Conservation (phyloP, 2,888 invertebrate genomes). For the Nomada fucata region DNA sequence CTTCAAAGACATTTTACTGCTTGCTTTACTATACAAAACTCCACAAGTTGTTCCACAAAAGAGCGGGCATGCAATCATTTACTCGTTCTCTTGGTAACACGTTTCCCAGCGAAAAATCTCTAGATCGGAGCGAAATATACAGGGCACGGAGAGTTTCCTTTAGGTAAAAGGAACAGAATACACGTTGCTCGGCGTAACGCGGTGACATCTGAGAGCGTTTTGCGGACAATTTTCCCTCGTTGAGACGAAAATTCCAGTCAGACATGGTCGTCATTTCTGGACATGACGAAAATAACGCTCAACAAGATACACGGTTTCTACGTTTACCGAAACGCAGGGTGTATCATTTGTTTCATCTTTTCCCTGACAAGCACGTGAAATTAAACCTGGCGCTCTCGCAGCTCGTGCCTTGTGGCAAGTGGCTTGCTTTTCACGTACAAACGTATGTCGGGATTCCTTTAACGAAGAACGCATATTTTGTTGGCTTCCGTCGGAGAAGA, state of each 20-base stretch:
- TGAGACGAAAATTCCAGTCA: slow-evolving; percentile 4
- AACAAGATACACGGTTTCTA: slow-evolving; percentile 5
- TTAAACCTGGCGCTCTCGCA: not conserved
- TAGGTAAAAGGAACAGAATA: slow-evolving; percentile 8
- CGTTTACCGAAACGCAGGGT: not conserved
- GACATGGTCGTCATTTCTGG: slow-evolving; percentile 21
- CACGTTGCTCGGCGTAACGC: slow-evolving; percentile 31
- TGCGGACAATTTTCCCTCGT: slow-evolving; percentile 25
- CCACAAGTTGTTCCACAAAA: not conserved
- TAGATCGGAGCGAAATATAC: not conserved
- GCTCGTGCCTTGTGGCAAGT: not conserved
- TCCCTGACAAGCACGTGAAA: not conserved
- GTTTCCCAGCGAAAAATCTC: slow-evolving; percentile 1
- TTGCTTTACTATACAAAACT: not conserved
- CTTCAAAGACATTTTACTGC: not conserved
- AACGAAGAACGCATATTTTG: no score
- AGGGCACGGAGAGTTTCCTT: slow-evolving; percentile 9
- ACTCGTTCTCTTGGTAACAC: not conserved
- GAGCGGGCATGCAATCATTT: not conserved
- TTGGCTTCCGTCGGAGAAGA: no score
- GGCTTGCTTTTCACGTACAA: not conserved
- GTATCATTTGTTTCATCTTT: not conserved
- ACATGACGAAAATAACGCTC: slow-evolving; percentile 27
- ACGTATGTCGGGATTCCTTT: not conserved
- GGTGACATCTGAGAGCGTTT: slow-evolving; percentile 38